Percentiles rank a stretch among this genome's conserved stretches.
Evolutionary conservation across 2,888 invertebrate species (phyloP).

Genomic region (Magallana nippona): DNA sequence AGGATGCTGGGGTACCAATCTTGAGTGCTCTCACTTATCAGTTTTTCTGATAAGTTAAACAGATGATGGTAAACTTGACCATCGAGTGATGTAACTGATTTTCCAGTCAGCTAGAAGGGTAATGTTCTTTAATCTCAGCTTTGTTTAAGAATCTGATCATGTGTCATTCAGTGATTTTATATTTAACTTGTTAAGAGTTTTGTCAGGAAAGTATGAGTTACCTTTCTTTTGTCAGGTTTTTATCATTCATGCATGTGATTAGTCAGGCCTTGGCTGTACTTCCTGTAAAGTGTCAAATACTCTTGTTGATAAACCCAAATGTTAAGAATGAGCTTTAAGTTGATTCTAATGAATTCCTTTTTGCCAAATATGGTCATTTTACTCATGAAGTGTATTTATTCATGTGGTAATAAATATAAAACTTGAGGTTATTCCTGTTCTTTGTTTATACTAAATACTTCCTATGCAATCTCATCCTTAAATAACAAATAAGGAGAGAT

Average conservation of each 20-base stretch:
- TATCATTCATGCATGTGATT: too few species aligned
- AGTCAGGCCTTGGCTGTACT: neutral
- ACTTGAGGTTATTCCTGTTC: neutral
- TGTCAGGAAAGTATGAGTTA: too few species aligned
- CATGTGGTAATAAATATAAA: neutral
- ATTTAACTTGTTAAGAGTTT: too few species aligned
- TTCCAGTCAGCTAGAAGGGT: too few species aligned
- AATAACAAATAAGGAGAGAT: too few species aligned
- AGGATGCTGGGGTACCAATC: neutral
- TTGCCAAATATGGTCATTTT: slow-evolving; percentile 4
- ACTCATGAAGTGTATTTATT: slow-evolving; percentile 14
- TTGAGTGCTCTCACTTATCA: neutral
- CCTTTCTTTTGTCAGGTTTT: too few species aligned
- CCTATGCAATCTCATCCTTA: neutral
- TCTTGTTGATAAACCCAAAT: neutral
- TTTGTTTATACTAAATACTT: neutral
- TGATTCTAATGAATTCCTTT: neutral
- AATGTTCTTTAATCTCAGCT: too few species aligned
- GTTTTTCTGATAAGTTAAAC: too few species aligned
- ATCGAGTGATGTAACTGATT: too few species aligned
- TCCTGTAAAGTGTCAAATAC: slow-evolving; percentile 3
- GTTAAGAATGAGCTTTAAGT: neutral
- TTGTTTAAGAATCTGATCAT: too few species aligned
- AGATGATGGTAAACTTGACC: too few species aligned
- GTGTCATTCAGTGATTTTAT: too few species aligned